Base-by-base conservation (phyloP, 2,113 vertebrate genomes). In the Tringa solitaria region DNA sequence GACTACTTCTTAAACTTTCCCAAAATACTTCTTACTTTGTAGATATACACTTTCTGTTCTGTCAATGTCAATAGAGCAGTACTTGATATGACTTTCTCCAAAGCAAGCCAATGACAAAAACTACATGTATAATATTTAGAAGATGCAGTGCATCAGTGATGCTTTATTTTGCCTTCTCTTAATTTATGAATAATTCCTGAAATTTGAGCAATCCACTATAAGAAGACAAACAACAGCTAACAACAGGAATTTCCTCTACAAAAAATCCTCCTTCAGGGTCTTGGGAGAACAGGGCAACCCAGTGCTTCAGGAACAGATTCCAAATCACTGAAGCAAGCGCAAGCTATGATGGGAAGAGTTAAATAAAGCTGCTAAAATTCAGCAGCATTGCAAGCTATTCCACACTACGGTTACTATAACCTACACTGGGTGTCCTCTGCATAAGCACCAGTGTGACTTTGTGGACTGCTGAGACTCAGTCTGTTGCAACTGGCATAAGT, bases 401-500 rank as follows among this genome's bases (percentile, higher is more conserved):
- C 93, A 89, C 87, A 95, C 91, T 79, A 60, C 5, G 2, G 91
- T 94, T 61, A 87, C 79, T 83, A n/a, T 95, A 97, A 92, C 96
- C 97, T 94, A 95, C 90, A 77, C 95, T 95, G 88, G 89, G 97
- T 79, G 90, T 96, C 96, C 97, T 96, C 96, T 95, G 51, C 92
- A 95, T 95, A 96, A 78, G 91, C 83, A 96, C 96, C 91, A 87
- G 94, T 93, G 97, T 97, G 97, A 98, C 98, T 97, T 95, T 96
- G 93, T 70, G 69, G 91, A 97, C 98, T 92, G 95, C 98, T 97
- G 98, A 97, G 98, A 97, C 95, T 95, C 98, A 96, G 97, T 98
- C 98, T 98, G 98, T 98, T 97, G 97, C 93, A 96, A 96, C 89
- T 97, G 96, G 97, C 97, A 96, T 95, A 97, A 82, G 88, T 96